Conservation (phyloP, 2,113 vertebrate genomes). For the Condylura cristata region DNA sequence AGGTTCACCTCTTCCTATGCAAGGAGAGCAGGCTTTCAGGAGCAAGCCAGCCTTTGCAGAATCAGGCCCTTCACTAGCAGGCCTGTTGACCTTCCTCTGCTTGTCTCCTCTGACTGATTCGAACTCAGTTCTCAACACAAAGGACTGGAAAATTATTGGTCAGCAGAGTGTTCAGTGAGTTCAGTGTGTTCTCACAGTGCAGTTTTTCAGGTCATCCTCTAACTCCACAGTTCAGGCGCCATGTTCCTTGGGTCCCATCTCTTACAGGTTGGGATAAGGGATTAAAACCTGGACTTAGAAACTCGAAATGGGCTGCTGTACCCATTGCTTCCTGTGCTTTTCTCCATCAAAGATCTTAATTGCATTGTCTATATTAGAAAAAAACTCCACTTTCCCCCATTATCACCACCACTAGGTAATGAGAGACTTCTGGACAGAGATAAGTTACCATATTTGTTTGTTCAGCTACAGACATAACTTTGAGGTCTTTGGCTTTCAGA, state of each 20-base stretch:
- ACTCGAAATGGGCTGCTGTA: neutral
- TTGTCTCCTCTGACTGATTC: neutral
- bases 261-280: neutral
- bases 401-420: neutral
- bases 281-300: neutral
- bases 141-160: neutral
- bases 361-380: neutral
- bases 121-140: neutral
- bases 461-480: neutral
- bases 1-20: neutral
- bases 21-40: neutral
- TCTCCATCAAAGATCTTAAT: neutral
- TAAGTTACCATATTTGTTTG: neutral
- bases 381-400: neutral
- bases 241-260: neutral
- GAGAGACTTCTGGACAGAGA: neutral
- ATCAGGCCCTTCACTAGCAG: neutral
- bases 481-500: neutral
- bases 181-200: neutral
- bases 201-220: neutral
- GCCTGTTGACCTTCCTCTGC: neutral
- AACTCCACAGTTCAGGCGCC: neutral
- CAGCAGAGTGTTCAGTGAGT: no score
- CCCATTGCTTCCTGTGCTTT: neutral
- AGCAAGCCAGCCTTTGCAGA: neutral